These are phyloP conservation scores for Sylvietta virens DNA, from an alignment of 2,113 vertebrate genomes.

Conservation along the genomic window DNA sequence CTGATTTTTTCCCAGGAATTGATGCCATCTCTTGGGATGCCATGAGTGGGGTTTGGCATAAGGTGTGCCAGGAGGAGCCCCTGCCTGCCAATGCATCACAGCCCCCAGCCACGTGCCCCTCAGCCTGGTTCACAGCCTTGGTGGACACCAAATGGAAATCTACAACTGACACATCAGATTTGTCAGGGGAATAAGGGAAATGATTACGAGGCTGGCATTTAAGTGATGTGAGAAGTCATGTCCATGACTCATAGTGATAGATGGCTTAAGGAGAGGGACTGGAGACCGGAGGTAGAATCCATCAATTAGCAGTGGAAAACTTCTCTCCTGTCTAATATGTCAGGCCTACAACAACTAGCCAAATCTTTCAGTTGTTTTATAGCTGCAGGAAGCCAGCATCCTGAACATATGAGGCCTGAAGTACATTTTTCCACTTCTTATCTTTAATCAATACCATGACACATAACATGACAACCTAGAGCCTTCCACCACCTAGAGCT, in stretches of 20 bases:
- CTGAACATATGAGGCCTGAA: not conserved
- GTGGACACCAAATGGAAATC: not conserved
- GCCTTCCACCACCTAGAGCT: not conserved
- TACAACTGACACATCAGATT: not conserved
- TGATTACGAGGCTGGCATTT: constrained; percentile 47
- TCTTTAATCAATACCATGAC: constrained; percentile 12
- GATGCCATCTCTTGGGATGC: not conserved
- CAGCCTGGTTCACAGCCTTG: not conserved
- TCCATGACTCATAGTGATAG: not conserved
- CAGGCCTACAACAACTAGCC: not conserved
- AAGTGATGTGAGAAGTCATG: constrained; percentile 3
- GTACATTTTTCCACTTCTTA: not conserved
- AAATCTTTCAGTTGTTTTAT: constrained; percentile 9
- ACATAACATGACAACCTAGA: not conserved
- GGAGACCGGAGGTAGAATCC: not conserved
- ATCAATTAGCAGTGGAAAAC: constrained; percentile 9
- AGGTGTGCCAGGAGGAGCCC: not conserved
- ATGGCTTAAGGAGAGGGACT: not conserved
- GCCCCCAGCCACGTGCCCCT: not conserved
- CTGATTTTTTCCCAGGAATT: not conserved
- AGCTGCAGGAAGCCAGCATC: not conserved
- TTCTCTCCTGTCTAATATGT: not conserved
- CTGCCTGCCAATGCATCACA: not conserved
- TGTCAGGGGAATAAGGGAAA: constrained; percentile 10
- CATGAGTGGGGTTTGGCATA: not conserved